phyloP scores from a whole-genome alignment of 1,140 invertebrate genomes.

The Drosophila leontia region DNA sequence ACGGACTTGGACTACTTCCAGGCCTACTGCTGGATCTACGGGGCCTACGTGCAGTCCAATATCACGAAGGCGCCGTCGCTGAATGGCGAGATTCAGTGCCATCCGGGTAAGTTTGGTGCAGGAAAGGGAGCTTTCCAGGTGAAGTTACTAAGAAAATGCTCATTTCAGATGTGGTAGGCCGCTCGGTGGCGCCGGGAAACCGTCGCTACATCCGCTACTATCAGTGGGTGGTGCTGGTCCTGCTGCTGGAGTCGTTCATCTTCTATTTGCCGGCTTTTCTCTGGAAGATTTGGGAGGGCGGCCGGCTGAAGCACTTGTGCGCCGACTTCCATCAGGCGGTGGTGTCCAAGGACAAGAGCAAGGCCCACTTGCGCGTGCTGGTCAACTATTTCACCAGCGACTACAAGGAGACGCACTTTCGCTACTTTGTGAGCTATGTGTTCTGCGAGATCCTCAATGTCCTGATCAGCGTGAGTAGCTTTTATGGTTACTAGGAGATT shows the following conservation, averaged over 20 bases:
- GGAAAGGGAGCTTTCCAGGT: not conserved
- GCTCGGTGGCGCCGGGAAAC: conserved; percentile 23
- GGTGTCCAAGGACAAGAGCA: conserved; percentile 85
- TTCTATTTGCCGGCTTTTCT: conserved; percentile 91
- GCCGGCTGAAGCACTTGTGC: conserved; percentile 86
- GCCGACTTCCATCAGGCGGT: conserved; percentile 84
- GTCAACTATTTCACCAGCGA: conserved; percentile 86
- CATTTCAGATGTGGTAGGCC: conserved; percentile 30
- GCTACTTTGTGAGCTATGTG: conserved; percentile 89
- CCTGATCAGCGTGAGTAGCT: conserved; percentile 87
- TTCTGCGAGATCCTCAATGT: conserved; percentile 91
- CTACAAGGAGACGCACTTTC: conserved; percentile 88
- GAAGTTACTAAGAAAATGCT: conserved; percentile 10
- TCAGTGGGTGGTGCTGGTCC: conserved; percentile 94
- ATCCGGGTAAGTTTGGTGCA: conserved; percentile 5
- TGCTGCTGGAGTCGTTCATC: conserved; percentile 91
- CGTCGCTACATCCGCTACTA: conserved; percentile 91
- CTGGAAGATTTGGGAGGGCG: conserved; percentile 92
- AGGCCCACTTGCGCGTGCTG: conserved; percentile 86
- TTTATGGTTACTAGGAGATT: not conserved
- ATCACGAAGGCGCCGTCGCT: conserved; percentile 75
- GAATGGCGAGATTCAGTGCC: conserved; percentile 20
- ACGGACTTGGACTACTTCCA: conserved; percentile 87
- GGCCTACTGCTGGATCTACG: conserved; percentile 92
- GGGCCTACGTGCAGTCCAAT: conserved; percentile 88